Evolutionary conservation across 2,797 vertebrate genomes (phyloP), one percentile per base, ranked within the genome.

Genomic region (Enteromius trimaculatus): DNA sequence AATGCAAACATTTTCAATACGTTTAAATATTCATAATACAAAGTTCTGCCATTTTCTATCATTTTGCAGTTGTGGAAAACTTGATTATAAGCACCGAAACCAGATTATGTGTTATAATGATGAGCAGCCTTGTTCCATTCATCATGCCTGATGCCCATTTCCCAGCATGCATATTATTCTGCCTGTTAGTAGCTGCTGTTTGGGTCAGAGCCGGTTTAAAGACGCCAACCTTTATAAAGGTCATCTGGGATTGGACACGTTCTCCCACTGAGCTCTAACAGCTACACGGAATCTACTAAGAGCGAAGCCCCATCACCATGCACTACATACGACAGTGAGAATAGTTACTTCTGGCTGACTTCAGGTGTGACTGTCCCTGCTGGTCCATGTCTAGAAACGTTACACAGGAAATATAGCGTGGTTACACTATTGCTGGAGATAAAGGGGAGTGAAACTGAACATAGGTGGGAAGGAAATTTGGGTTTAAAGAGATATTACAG

Each of bases 311-410:
- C 95, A 9, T 92, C 96, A 96, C 96, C 97, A 96, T 96, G 96
- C 96, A 93, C 85, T 90, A 91, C 87, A 83, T 83, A 88, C 81
- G 83, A 91, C 92, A 90, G 90, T 89, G 88, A 90, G 91, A 90
- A 95, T 97, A 98, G 94, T 98, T 99, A 99, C 97, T 97, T 98
- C 95, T 94, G 94, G 93, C 89, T 94, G 96, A 93, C 95, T 96
- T 94, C 96, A 90, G 95, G 93, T 91, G 94, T 90, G 92, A 92
- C 90, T 92, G 92, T 92, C 91, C 93, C 95, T 93, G 95, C 93
- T 90, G 93, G 93, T 93, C 96, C 95, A 65, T 88, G 92, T 93
- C 96, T 93, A 95, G 94, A 86, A 90, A 96, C 92, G 94, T 93
- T 94, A 93, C 72, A 92, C 84, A 80, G 93, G 94, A 95, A 96